phyloP scores from a whole-genome alignment of 2,797 vertebrate species.

The Falco biarmicus region DNA sequence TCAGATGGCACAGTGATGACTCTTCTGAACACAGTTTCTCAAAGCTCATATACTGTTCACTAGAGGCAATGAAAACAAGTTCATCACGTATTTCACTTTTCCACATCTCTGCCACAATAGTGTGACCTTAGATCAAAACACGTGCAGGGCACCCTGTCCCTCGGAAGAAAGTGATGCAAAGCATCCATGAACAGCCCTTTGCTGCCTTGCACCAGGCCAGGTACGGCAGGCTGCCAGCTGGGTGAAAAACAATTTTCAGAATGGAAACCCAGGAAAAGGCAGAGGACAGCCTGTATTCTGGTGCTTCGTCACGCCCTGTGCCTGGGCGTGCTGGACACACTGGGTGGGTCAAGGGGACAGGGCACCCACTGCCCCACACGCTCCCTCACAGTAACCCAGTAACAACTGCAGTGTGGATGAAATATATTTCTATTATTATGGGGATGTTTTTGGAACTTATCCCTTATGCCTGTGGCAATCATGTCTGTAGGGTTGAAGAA shows the following conservation, averaged over 20 bases:
- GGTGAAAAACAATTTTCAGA: not conserved
- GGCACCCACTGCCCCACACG: not conserved
- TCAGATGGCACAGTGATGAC: not conserved
- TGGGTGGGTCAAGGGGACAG: not conserved
- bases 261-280: not conserved
- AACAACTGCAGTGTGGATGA: not conserved
- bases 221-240: not conserved
- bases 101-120: not conserved
- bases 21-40: not conserved
- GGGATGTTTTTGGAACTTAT: not conserved
- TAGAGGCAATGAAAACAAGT: not conserved
- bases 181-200: not conserved
- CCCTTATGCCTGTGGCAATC: not conserved
- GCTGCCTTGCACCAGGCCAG: not conserved
- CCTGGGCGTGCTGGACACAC: not conserved
- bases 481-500: not conserved
- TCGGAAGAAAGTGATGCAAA: not conserved
- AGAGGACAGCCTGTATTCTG: not conserved
- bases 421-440: not conserved
- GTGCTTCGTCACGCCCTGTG: not conserved
- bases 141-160: fast-evolving
- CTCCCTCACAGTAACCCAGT: not conserved
- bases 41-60: not conserved
- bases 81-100: not conserved
- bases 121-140: not conserved